Evolutionary conservation across 2,888 invertebrate species (phyloP).

Genomic region (Cerastis leucographa): DNA sequence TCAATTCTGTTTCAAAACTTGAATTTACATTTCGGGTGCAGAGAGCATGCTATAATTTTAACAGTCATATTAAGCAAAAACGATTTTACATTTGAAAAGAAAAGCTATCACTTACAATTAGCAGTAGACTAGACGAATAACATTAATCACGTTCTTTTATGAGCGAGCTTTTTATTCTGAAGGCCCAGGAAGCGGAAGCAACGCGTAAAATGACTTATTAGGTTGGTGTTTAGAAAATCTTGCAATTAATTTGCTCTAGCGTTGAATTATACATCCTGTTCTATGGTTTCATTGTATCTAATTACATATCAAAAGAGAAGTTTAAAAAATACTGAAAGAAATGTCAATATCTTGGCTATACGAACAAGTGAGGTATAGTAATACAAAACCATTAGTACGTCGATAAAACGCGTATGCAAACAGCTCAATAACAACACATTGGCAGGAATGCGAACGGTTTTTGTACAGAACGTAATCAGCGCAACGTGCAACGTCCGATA

Average conservation of each 20-base stretch:
- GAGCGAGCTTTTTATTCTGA: slow-evolving; percentile 34
- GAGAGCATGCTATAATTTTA: slow-evolving; percentile 37
- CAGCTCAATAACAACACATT: slow-evolving; percentile 56
- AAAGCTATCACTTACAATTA: slow-evolving; percentile 53
- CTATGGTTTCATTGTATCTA: slow-evolving; percentile 21
- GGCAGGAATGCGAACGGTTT: slow-evolving; percentile 74
- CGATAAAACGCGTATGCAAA: slow-evolving; percentile 39
- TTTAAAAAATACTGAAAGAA: too few relatives aligned
- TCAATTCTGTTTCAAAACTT: slow-evolving; percentile 12
- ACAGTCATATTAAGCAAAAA: slow-evolving; percentile 29
- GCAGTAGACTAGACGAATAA: slow-evolving; percentile 29
- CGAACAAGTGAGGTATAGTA: slow-evolving; percentile 1
- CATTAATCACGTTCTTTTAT: slow-evolving; percentile 47
- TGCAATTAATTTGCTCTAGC: slow-evolving; percentile 24
- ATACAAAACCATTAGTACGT: slow-evolving; percentile 12
- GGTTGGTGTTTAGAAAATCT: slow-evolving; percentile 25
- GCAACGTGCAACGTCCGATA: slow-evolving; percentile 74
- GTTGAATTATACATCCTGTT: slow-evolving; percentile 23
- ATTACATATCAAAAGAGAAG: not conserved
- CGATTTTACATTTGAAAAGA: slow-evolving; percentile 20
- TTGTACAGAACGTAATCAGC: slow-evolving; percentile 76
- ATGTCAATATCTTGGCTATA: slow-evolving; percentile 4
- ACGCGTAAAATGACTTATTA: slow-evolving; percentile 35
- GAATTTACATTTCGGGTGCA: slow-evolving; percentile 42
- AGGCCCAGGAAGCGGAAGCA: slow-evolving; percentile 44